Evolutionary conservation across 2,888 invertebrate genomes (phyloP).

Genomic region (Laspeyria flexula): DNA sequence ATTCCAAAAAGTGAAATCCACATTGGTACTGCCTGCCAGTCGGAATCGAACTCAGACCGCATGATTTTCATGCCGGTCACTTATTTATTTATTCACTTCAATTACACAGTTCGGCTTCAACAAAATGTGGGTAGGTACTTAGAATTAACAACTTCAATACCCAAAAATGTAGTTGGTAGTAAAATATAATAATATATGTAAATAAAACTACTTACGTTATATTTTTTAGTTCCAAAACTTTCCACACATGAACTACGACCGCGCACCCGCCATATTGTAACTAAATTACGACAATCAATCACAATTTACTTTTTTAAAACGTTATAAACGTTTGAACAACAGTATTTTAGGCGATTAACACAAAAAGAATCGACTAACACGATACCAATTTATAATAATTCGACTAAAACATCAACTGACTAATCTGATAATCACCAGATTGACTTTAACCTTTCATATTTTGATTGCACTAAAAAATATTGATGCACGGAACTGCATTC

Average conservation of each 20-base stretch:
- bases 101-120: too few species aligned
- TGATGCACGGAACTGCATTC: slow-evolving; percentile 38
- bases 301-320: slow-evolving; percentile 48
- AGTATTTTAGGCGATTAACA: slow-evolving; percentile 36
- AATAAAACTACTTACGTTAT: background rate
- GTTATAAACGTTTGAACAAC: slow-evolving; percentile 35
- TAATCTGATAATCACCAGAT: slow-evolving; percentile 68
- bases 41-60: too few species aligned
- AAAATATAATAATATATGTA: too few species aligned
- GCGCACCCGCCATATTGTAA: slow-evolving; percentile 20
- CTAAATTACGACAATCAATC: slow-evolving; percentile 50
- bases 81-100: too few species aligned
- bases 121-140: too few species aligned
- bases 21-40: too few species aligned
- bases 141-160: too few species aligned
- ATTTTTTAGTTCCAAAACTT: background rate
- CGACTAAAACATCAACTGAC: slow-evolving; percentile 54
- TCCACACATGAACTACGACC: background rate
- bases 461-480: slow-evolving; percentile 35
- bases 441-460: slow-evolving; percentile 51
- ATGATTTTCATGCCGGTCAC: too few species aligned
- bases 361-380: slow-evolving; percentile 46
- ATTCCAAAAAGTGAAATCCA: too few species aligned
- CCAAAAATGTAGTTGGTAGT: too few species aligned
- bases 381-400: slow-evolving; percentile 68